Percentiles rank a stretch among this genome's conserved stretches.
Conservation (phyloP, 1,140 invertebrate species). For the Tachypleus tridentatus region DNA sequence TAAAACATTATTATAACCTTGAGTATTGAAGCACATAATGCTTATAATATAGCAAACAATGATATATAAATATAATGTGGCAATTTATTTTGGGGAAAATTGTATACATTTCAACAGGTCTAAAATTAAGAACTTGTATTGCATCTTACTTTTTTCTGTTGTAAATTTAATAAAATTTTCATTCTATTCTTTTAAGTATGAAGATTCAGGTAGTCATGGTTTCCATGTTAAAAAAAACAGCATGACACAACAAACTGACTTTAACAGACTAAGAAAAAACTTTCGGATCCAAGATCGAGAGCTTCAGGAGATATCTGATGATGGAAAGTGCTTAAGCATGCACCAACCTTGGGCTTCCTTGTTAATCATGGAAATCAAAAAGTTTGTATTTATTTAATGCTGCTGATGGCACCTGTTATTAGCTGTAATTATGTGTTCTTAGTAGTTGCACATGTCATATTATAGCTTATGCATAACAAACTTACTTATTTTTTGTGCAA, state of each 20-base stretch:
- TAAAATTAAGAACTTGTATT: too few relatives aligned
- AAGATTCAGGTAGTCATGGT: constrained; percentile 35
- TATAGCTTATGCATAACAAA: not conserved
- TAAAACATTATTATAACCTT: too few relatives aligned
- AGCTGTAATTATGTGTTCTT: constrained; percentile 7
- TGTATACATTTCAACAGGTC: too few relatives aligned
- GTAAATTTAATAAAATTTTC: too few relatives aligned
- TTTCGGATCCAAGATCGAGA: constrained; percentile 63
- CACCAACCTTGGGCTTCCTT: constrained; percentile 93
- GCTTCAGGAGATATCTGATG: constrained; percentile 74
- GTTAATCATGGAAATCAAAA: constrained; percentile 79
- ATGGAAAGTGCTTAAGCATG: constrained; percentile 80
- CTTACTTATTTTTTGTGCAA: not conserved
- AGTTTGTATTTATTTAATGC: constrained; percentile 41
- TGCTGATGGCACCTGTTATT: not conserved
- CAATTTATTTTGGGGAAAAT: too few relatives aligned
- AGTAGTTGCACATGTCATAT: not conserved
- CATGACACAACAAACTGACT: too few relatives aligned
- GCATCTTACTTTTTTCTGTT: too few relatives aligned
- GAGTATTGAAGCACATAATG: too few relatives aligned
- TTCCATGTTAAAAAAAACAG: constrained; percentile 25
- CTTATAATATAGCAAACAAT: too few relatives aligned
- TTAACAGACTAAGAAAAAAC: too few relatives aligned
- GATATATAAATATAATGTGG: too few relatives aligned
- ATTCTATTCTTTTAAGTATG: constrained; percentile 3